Percentiles rank a stretch among this genome's conserved stretches.
Conservation (phyloP, 1,140 invertebrate genomes). For the Oreohelix idahoensis region DNA sequence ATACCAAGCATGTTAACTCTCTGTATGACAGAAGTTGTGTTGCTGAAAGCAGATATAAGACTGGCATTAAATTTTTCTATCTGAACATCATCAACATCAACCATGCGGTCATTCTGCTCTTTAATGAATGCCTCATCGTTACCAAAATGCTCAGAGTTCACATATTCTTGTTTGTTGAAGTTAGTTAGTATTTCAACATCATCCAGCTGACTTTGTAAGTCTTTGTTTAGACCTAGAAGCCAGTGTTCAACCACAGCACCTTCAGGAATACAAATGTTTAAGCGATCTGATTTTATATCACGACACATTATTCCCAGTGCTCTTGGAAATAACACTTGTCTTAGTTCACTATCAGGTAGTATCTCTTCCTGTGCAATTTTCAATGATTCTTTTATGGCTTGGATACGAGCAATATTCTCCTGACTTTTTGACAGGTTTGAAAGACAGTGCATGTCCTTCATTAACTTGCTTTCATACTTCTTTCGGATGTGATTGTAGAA, state of each 20-base stretch:
- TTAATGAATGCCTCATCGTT: background rate
- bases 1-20: background rate
- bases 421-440: background rate
- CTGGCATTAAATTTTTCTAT: background rate
- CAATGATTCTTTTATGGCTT: background rate
- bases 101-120: background rate
- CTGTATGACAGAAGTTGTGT: background rate
- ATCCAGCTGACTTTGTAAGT: background rate
- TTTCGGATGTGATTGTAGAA: background rate
- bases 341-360: background rate
- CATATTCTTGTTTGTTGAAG: background rate
- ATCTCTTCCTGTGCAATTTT: background rate
- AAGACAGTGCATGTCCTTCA: background rate
- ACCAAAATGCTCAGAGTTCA: no score
- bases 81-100: background rate
- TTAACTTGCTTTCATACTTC: background rate
- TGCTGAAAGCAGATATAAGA: conserved; percentile 20
- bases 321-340: no score
- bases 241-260: background rate
- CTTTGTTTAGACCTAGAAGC: background rate
- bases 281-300: no score
- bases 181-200: background rate
- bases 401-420: background rate
- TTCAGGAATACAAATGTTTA: no score
- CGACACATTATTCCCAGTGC: background rate